These are phyloP conservation scores for Dendronephthya gigantea DNA, from an alignment of 64 coral and sea anemone genomes.

Conservation along the genomic window DNA sequence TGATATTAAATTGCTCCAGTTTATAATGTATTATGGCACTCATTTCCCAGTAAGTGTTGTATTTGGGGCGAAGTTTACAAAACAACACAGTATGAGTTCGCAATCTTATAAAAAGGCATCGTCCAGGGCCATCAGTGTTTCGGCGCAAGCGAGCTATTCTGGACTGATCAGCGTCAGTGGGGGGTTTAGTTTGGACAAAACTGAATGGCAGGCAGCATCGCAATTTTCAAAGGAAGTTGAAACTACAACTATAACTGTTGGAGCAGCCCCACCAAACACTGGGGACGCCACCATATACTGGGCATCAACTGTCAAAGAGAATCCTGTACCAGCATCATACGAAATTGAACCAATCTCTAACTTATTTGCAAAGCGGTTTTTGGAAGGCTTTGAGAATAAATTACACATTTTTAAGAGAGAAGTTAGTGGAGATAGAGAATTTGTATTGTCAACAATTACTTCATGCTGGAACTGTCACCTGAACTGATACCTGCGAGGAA, in stretches of 20 bases:
- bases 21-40: neutral
- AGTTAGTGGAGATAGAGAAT: too few relatives aligned
- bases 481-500: too few relatives aligned
- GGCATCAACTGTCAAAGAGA: constrained; percentile 31
- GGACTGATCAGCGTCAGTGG: constrained; percentile 13
- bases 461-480: too few relatives aligned
- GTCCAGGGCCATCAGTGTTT: neutral
- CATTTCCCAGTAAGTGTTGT: neutral
- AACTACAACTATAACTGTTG: constrained; percentile 26
- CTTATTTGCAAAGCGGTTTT: too few relatives aligned
- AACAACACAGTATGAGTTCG: constrained; percentile 19
- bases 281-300: constrained; percentile 27
- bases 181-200: constrained; percentile 10
- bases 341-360: too few relatives aligned
- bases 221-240: constrained; percentile 27
- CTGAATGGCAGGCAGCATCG: neutral
- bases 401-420: too few relatives aligned
- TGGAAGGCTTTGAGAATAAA: too few relatives aligned
- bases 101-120: neutral
- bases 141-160: constrained; percentile 37
- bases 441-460: too few relatives aligned
- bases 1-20: too few relatives aligned
- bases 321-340: constrained; percentile 31
- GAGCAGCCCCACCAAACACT: constrained; percentile 32
- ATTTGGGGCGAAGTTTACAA: constrained; percentile 30